These are phyloP conservation scores for Chamaetylas fuelleborni DNA, from an alignment of 2,113 vertebrate species.

Conservation along the genomic window DNA sequence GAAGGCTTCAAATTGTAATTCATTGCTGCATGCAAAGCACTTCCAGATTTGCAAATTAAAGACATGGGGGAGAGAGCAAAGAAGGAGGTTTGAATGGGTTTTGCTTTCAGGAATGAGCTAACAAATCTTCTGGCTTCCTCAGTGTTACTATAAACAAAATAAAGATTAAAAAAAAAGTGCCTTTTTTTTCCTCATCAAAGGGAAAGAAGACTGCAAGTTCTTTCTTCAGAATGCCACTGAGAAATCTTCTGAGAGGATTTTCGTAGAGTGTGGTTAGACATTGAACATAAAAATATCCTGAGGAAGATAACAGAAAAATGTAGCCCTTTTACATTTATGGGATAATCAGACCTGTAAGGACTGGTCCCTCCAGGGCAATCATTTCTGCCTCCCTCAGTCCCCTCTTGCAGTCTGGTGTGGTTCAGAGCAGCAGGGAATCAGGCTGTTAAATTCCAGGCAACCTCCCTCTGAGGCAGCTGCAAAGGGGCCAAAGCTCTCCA, in stretches of 20 bases:
- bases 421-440: background rate
- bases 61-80: background rate
- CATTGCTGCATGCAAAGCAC: background rate
- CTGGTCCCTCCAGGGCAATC: background rate
- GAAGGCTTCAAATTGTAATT: background rate
- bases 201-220: background rate
- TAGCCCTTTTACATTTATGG: background rate
- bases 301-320: background rate
- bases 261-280: background rate
- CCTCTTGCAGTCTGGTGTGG: background rate
- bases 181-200: background rate
- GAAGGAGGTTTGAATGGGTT: background rate
- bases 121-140: background rate
- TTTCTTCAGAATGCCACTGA: background rate
- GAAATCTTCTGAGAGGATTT: background rate
- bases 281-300: background rate
- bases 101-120: background rate
- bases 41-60: conserved; percentile 29
- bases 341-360: background rate
- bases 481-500: background rate
- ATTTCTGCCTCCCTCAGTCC: background rate
- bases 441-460: background rate
- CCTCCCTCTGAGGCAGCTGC: background rate
- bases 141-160: background rate
- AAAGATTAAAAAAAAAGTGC: background rate